phyloP scores from a whole-genome alignment of 2,113 vertebrate genomes.

The Calidris pygmaea region DNA sequence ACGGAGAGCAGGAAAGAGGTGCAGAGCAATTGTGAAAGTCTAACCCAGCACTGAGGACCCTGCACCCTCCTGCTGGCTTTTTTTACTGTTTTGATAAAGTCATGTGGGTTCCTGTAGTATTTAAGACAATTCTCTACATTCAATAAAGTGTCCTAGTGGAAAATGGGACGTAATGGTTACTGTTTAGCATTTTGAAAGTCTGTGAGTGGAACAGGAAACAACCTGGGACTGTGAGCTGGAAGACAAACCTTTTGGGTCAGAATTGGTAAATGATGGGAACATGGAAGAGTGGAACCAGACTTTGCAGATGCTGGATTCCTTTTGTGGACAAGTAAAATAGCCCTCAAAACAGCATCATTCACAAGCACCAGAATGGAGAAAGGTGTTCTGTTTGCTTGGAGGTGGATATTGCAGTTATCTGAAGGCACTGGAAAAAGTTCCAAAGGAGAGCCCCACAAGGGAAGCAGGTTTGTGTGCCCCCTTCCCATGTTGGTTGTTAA shows the following conservation, averaged over 20 bases:
- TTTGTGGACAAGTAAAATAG: neutral
- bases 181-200: neutral
- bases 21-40: neutral
- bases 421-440: neutral
- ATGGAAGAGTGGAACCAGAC: neutral
- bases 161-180: neutral
- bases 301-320: neutral
- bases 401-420: neutral
- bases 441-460: neutral
- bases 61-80: neutral
- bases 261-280: accelerated
- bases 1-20: neutral
- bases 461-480: neutral
- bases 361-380: neutral
- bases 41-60: neutral
- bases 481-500: neutral
- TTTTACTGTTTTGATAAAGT: neutral
- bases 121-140: neutral
- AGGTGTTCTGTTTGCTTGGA: neutral
- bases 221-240: neutral
- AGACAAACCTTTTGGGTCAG: neutral
- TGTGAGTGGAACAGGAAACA: neutral
- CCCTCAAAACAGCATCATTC: neutral
- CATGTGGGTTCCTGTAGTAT: neutral
- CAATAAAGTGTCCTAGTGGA: neutral